Percentiles rank a stretch among this genome's conserved stretches.
These are phyloP conservation scores for Lepidiolamprologus cunningtoni DNA, from an alignment of 2,113 vertebrate genomes.

Conservation along the genomic window DNA sequence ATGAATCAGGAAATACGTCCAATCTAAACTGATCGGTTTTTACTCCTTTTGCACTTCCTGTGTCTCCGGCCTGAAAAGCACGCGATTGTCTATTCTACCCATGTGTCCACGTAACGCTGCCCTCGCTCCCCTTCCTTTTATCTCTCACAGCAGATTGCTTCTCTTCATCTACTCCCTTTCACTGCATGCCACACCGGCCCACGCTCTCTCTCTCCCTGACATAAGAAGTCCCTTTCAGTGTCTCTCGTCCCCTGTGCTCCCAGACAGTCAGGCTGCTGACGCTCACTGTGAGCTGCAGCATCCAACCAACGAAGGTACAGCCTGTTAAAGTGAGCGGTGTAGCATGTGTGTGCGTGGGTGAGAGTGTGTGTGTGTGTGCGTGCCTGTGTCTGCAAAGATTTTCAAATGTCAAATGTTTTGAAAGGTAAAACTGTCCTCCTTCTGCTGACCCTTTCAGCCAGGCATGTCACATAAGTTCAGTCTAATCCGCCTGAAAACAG, in stretches of 20 bases:
- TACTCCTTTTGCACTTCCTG: not conserved
- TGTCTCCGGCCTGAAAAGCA: not conserved
- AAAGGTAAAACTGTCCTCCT: no score
- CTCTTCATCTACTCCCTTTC: not conserved
- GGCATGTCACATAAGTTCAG: no score
- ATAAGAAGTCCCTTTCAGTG: not conserved
- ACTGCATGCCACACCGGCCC: not conserved
- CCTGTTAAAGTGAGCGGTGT: not conserved
- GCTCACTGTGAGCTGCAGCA: not conserved
- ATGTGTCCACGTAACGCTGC: not conserved
- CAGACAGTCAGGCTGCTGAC: not conserved
- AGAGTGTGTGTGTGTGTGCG: no score
- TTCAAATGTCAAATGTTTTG: no score
- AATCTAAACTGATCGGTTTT: not conserved
- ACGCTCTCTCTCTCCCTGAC: not conserved
- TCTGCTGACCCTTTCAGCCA: no score
- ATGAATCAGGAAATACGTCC: rapidly evolving
- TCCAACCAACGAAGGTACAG: not conserved
- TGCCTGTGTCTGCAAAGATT: no score
- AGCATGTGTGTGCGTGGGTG: not conserved
- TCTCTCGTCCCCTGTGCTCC: not conserved
- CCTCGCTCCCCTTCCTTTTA: not conserved
- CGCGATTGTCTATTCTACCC: not conserved
- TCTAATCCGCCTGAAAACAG: no score
- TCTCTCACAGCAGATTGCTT: not conserved